Evolutionary conservation across 2,888 invertebrate genomes (phyloP).

Genomic region (Unio pictorum): DNA sequence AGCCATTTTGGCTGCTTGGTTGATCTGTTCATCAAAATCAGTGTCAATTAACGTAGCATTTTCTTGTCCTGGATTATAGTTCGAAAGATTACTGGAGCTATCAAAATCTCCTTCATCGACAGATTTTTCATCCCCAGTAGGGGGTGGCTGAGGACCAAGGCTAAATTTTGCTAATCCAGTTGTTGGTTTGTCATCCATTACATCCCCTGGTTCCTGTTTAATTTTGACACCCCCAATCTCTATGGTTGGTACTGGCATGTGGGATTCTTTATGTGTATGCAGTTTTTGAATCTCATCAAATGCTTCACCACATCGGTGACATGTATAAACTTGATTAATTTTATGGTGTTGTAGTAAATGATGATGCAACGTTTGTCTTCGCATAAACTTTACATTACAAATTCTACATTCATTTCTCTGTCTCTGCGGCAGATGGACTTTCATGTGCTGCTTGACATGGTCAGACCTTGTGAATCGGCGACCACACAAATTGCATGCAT

Average conservation of each 20-base stretch:
- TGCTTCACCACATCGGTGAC: conserved; percentile 55
- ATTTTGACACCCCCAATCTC: conserved; percentile 25
- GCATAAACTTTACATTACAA: conserved; percentile 52
- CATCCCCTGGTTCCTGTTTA: conserved; percentile 13
- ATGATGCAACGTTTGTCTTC: conserved; percentile 44
- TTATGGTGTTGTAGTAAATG: conserved; percentile 51
- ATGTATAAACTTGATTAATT: conserved; percentile 46
- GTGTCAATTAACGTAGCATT: too few species aligned
- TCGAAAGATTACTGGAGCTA: too few species aligned
- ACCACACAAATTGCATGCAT: conserved; percentile 55
- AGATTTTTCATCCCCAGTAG: conserved; percentile 12
- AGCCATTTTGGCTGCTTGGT: too few species aligned
- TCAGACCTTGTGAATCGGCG: conserved; percentile 57
- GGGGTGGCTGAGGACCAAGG: conserved; percentile 37
- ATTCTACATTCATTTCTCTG: conserved; percentile 53
- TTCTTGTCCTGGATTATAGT: too few species aligned
- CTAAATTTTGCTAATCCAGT: conserved; percentile 51
- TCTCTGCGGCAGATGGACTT: conserved; percentile 50
- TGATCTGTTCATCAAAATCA: too few species aligned
- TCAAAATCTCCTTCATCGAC: conserved; percentile 9
- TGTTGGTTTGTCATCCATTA: conserved; percentile 14
- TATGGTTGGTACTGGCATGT: conserved; percentile 35
- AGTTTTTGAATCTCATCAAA: conserved; percentile 53
- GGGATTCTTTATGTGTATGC: conserved; percentile 47
- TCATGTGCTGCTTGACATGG: conserved; percentile 60